A percentile compares a stretch with the other conserved stretches of the same genome.
Evolutionary conservation across 2,797 vertebrate species (phyloP).

Genomic region (Aphelocoma californica): DNA sequence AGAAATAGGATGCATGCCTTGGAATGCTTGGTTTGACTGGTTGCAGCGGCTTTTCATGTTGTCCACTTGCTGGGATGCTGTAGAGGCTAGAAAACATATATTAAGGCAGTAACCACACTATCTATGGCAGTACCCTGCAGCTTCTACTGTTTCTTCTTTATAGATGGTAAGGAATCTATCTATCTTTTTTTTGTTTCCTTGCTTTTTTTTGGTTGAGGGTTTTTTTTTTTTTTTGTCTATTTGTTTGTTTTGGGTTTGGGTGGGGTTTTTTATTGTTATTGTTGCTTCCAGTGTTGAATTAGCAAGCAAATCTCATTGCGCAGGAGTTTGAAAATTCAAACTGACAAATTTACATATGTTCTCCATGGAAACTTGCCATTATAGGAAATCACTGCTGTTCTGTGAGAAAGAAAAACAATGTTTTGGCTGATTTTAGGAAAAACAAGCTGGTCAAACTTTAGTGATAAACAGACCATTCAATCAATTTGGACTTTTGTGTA

Average conservation of each 20-base stretch:
- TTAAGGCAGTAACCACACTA: not conserved
- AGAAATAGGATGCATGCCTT: accelerated
- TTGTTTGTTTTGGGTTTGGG: not conserved
- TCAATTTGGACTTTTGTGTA: not conserved
- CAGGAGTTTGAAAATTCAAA: not conserved
- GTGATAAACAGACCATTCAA: not conserved
- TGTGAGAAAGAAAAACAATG: not conserved
- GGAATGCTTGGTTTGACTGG: not conserved
- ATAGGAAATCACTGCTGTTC: not conserved
- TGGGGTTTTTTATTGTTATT: not conserved
- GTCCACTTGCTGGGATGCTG: not conserved
- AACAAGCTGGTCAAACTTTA: not conserved
- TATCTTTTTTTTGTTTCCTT: not conserved
- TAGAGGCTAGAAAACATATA: not conserved
- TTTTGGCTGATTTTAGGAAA: not conserved
- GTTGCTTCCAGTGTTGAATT: not conserved
- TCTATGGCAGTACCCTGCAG: not conserved
- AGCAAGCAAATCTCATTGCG: not conserved
- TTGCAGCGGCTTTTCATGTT: not conserved
- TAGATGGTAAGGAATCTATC: not conserved
- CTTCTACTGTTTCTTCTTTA: not conserved
- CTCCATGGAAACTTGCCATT: not conserved
- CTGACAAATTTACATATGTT: not conserved
- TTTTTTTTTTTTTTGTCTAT: too few relatives aligned
- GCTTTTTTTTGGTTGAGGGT: accelerated